A percentile compares a stretch with the other conserved stretches of the same genome.
Evolutionary conservation across 1,140 invertebrate species (phyloP).

Genomic region (Helicoverpa armigera): DNA sequence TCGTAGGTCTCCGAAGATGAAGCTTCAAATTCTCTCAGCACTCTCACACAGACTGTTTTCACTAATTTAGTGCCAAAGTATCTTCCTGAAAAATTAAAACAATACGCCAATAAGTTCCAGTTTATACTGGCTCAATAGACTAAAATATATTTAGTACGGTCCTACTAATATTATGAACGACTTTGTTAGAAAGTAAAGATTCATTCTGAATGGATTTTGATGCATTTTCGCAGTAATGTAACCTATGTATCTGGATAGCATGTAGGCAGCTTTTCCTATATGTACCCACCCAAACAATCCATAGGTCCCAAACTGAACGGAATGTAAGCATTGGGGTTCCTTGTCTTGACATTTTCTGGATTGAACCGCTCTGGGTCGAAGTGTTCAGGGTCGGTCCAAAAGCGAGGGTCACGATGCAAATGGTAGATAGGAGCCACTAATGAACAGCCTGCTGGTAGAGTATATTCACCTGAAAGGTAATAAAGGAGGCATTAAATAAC

Average conservation of each 20-base stretch:
- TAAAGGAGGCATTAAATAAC: background rate
- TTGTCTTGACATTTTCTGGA: conserved; percentile 84
- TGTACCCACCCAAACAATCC: conserved; percentile 89
- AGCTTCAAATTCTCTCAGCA: conserved; percentile 66
- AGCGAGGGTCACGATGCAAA: conserved; percentile 69
- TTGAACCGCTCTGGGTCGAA: conserved; percentile 91
- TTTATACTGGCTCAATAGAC: no score
- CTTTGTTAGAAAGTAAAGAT: no score
- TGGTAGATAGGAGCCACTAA: conserved; percentile 70
- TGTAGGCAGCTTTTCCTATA: no score
- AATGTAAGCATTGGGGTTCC: conserved; percentile 87
- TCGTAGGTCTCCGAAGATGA: conserved; percentile 61
- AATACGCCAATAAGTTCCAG: background rate
- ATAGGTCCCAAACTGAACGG: conserved; percentile 89
- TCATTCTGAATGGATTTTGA: no score
- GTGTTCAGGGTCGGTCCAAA: conserved; percentile 68
- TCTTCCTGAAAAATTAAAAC: conserved; percentile 65
- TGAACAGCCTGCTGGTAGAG: conserved; percentile 85
- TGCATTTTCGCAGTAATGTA: no score
- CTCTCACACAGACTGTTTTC: conserved; percentile 67
- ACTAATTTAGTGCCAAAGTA: conserved; percentile 69
- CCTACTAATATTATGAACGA: no score
- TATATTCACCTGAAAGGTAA: conserved; percentile 78
- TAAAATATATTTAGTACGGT: no score
- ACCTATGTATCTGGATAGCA: no score